phyloP scores from a whole-genome alignment of 2,888 invertebrate genomes.

The Rugalucina vietnamica region DNA sequence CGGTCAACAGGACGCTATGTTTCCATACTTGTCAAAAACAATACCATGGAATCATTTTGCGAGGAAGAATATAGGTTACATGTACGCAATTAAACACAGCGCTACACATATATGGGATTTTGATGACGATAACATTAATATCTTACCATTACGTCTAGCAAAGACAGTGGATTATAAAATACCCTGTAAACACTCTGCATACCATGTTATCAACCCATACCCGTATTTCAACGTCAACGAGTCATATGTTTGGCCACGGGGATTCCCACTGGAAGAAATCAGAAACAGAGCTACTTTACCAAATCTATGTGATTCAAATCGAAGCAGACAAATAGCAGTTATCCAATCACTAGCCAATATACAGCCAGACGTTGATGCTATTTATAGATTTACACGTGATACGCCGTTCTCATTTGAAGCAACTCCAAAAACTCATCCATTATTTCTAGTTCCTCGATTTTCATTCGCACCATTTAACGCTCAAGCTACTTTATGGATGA shows the following conservation, averaged over 20 bases:
- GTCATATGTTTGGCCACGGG: slow-evolving; percentile 38
- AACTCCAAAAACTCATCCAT: not conserved
- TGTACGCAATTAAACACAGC: slow-evolving; percentile 35
- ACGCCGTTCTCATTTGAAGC: slow-evolving; percentile 37
- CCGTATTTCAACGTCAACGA: slow-evolving; percentile 30
- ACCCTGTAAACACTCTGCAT: not conserved
- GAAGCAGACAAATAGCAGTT: not conserved
- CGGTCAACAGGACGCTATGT: slow-evolving; percentile 4
- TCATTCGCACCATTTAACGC: slow-evolving; percentile 37
- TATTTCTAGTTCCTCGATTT: slow-evolving; percentile 13
- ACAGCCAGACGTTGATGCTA: slow-evolving; percentile 47
- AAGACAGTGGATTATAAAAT: not conserved
- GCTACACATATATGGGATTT: slow-evolving; percentile 43
- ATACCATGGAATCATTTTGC: slow-evolving; percentile 29
- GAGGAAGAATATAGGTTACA: slow-evolving; percentile 46
- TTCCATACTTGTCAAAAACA: slow-evolving; percentile 9
- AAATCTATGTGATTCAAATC: not conserved
- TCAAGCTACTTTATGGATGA: slow-evolving; percentile 36
- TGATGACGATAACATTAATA: slow-evolving; percentile 33
- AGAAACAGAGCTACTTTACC: not conserved
- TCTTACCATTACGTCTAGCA: not conserved
- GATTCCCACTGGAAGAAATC: slow-evolving; percentile 32
- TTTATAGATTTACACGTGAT: slow-evolving; percentile 33
- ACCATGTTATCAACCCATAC: slow-evolving; percentile 40
- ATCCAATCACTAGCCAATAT: slow-evolving; percentile 40